Base-by-base conservation (phyloP, 1,140 invertebrate species). In the Drosophila lacertosa region DNA sequence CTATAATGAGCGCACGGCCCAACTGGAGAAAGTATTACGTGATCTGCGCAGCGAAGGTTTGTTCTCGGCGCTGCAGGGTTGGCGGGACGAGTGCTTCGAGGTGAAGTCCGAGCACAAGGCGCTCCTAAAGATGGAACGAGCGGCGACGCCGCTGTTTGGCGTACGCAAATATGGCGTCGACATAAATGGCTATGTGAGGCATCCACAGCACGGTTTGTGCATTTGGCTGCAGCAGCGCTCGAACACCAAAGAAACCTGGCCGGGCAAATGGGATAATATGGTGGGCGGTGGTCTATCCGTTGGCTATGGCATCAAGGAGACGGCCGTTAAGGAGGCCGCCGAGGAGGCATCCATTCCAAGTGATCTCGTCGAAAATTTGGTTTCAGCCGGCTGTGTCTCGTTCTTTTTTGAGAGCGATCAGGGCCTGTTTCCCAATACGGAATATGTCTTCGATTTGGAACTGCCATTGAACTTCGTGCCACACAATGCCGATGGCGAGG, bases 371-470 rank as follows among this genome's bases (percentile, higher is more conserved):
- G 94, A 94, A 74, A 96, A 96, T 86, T 91, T 97, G 35, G 94
- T 95, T 57, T 95, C 96, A 69, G 94, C 94, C 48, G 96, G 96
- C 47, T 96, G 95, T 93, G 96, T 98, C 33, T 97, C 96, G 76
- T 96, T 98, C 86, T 97, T 96, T 89, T 98, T 97, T 91, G 96
- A 98, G 92, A 97, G 97, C 90, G 96, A 98, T 91, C 93, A 96
- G 81, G 98, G 98, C 0, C 91, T 99, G 18, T 98, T 97, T 88
- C 97, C 97, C 15, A 98, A 98, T 89, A 97, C 97, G 11, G 96
- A 98, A 91, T 99, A 98, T 92, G 95, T 98, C n/a, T 98, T 96
- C 92, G 98, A 99, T 92, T 93, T 99, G 68, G 97, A 98, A 92
- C 92, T 99, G 51, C 97, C 98, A 10, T 80, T 94, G 15, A 96